Conservation (phyloP, 64 coral and sea anemone genomes). For the Stichodactyla helianthus region DNA sequence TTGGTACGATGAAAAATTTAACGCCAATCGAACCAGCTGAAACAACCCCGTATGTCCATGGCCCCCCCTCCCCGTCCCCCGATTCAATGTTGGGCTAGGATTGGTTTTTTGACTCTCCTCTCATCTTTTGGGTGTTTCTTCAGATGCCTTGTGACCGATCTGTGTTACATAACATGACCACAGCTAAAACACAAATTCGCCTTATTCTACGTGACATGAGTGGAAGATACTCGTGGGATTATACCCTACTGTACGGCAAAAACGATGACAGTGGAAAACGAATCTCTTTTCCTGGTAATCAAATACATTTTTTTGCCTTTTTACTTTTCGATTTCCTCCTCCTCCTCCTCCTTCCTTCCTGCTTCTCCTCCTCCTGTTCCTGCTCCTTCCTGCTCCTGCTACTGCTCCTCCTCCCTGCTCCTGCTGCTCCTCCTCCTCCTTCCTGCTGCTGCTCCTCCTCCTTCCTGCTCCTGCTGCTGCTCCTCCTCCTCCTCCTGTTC, state of each 20-base stretch:
- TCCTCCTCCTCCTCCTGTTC: neutral
- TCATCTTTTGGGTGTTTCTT: neutral
- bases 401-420: neutral
- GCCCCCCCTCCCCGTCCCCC: no score
- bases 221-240: constrained; percentile 87
- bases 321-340: neutral
- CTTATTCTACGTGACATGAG: constrained; percentile 83
- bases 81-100: no score
- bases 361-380: neutral
- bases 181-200: constrained; percentile 76
- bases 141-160: constrained; percentile 6
- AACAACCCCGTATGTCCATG: no score
- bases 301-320: neutral
- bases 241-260: constrained; percentile 60
- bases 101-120: no score
- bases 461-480: no score
- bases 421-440: neutral
- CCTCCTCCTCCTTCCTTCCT: neutral
- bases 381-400: neutral
- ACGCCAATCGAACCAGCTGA: no score
- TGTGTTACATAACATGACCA: constrained; percentile 23
- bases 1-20: no score
- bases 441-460: neutral
- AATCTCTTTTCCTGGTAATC: neutral
- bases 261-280: constrained; percentile 21